A percentile compares a stretch with the other conserved stretches of the same genome.
Conservation (phyloP, 1,140 invertebrate species). For the Tetramorium alpestre region DNA sequence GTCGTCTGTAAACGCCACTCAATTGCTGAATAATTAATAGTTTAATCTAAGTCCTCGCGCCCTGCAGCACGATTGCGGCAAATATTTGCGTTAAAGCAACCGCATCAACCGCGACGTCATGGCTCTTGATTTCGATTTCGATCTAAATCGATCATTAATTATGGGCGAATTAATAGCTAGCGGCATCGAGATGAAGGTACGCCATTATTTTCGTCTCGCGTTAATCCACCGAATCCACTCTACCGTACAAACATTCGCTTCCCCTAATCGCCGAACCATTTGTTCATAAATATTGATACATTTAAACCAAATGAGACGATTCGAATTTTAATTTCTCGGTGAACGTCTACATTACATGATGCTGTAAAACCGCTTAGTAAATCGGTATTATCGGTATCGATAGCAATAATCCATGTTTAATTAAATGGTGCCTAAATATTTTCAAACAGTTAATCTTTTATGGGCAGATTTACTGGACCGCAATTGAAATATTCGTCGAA, state of each 20-base stretch:
- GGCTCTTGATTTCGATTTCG: constrained; percentile 66
- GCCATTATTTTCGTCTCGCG: constrained; percentile 71
- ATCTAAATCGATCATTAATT: constrained; percentile 69
- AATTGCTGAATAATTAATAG: constrained; percentile 68
- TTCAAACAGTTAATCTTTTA: constrained; percentile 43
- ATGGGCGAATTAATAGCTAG: constrained; percentile 67
- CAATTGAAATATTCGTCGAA: constrained; percentile 35
- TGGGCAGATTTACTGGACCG: constrained; percentile 14
- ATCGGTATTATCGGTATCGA: constrained; percentile 26
- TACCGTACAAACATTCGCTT: constrained; percentile 66
- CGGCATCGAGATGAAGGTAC: constrained; percentile 53
- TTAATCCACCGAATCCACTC: constrained; percentile 67
- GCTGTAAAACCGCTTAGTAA: constrained; percentile 35
- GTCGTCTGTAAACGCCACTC: constrained; percentile 19
- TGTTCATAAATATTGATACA: constrained; percentile 75
- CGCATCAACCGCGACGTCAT: constrained; percentile 6
- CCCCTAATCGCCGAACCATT: constrained; percentile 62
- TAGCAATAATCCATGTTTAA: constrained; percentile 64
- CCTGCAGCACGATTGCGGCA: constrained; percentile 54
- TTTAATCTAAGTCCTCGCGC: constrained; percentile 65
- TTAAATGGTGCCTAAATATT: constrained; percentile 47
- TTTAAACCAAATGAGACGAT: constrained; percentile 68
- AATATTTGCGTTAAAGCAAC: constrained; percentile 69
- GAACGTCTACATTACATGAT: neutral
- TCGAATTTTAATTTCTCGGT: constrained; percentile 62